Base-by-base conservation (phyloP, 2,113 vertebrate genomes). In the Archilochus colubris region DNA sequence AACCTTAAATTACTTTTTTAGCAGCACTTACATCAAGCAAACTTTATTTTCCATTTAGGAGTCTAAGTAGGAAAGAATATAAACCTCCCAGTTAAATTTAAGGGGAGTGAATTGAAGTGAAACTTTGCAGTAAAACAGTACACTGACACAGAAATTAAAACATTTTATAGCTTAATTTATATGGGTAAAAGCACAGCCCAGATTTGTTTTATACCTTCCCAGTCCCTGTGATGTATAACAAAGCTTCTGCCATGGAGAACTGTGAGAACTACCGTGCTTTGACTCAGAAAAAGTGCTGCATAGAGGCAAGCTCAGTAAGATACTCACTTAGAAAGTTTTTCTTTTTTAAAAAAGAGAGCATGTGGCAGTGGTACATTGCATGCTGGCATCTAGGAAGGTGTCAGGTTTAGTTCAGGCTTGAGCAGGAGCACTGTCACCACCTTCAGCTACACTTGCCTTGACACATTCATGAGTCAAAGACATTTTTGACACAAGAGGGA, bases 21-120 rank as follows among this genome's bases (percentile, higher is more conserved):
- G 51, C 79, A 30, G 80, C 68, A 62, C 88, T 86, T 55, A 48
- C 76, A 79, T 82, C 72, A 10, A 89, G 59, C 68, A 88, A 91
- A 74, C 89, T 94, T 91, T 91, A 89, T 94, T 93, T 97, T 86
- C 72, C 76, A 23, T 92, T 92, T 75, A 85, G 88, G 72, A 86
- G 28, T 24, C 61, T 53, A 53, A 91, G 73, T 19, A 43, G 89
- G 68, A 72, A 82, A 59, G 86, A 69, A 85, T 48, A 54, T 91
- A 89, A 96, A 94, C 54, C 76, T 87, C 87, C 76, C 64, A 57
- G 89, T 93, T 82, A 94, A 94, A 93, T 95, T 96, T 93, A 95
- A 92, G 74, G 82, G 66, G 83, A 55, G 43, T 63, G 88, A 82
- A 90, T 54, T n/a, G 74, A 76, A 88, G 85, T 48, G 72, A 88